These are phyloP conservation scores for Apodemia duryi DNA, from an alignment of 2,888 invertebrate species.

Conservation along the genomic window DNA sequence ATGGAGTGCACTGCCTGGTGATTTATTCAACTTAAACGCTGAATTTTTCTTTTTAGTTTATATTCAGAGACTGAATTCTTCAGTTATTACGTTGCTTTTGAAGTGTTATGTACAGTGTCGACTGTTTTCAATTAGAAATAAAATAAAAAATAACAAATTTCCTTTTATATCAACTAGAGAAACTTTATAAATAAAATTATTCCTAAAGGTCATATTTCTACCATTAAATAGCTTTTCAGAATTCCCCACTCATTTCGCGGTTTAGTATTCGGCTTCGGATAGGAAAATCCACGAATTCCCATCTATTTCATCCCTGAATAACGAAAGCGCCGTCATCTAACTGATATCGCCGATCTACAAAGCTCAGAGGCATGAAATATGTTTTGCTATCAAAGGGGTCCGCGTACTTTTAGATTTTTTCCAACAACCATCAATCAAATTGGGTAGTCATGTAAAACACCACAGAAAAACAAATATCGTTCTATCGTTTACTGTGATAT, in stretches of 20 bases:
- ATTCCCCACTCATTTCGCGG: constrained; percentile 17
- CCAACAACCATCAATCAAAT: constrained; percentile 35
- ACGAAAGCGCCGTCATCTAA: constrained; percentile 38
- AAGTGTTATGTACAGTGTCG: neutral
- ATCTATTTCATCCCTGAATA: constrained; percentile 40
- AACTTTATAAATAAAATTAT: too few species aligned
- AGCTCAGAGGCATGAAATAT: constrained; percentile 55
- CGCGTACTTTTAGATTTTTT: constrained; percentile 32
- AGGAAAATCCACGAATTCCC: constrained; percentile 36
- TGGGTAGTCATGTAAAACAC: constrained; percentile 31
- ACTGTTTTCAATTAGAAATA: neutral
- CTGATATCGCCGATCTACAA: constrained; percentile 47
- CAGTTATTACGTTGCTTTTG: neutral
- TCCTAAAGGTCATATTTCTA: too few species aligned
- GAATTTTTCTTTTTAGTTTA: constrained; percentile 16
- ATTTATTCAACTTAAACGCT: constrained; percentile 3
- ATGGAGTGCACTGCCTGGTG: constrained; percentile 16
- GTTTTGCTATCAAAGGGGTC: constrained; percentile 53
- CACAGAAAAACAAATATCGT: constrained; percentile 38
- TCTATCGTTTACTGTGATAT: constrained; percentile 32
- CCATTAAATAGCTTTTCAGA: too few species aligned
- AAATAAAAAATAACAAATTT: too few species aligned
- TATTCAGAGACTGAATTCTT: constrained; percentile 7
- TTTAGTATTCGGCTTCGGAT: constrained; percentile 32
- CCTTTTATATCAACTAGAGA: too few species aligned